phyloP scores from a whole-genome alignment of 2,888 invertebrate genomes.

The Melipona beecheii region DNA sequence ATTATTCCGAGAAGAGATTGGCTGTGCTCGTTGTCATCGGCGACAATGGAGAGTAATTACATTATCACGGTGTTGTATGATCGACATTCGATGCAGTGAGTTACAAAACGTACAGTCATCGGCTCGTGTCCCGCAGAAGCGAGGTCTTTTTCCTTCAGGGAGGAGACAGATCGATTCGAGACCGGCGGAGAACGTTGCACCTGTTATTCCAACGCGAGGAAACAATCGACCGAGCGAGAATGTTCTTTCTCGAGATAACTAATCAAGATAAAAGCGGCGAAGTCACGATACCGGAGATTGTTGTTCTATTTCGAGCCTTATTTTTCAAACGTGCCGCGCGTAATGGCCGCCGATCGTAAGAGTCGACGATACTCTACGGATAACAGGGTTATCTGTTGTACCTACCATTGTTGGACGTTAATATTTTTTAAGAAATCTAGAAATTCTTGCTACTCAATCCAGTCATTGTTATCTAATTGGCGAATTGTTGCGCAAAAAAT shows the following conservation, averaged over 20 bases:
- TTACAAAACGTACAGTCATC: constrained; percentile 56
- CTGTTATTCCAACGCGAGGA: constrained; percentile 46
- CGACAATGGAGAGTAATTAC: constrained; percentile 61
- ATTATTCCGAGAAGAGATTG: constrained; percentile 40
- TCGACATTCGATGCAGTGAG: constrained; percentile 53
- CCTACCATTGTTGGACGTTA: too few species aligned
- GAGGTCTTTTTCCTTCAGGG: constrained; percentile 34
- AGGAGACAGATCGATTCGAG: constrained; percentile 49
- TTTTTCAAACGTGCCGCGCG: constrained; percentile 42
- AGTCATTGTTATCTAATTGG: not conserved
- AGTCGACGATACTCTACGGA: constrained; percentile 38
- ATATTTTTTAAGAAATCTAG: not conserved
- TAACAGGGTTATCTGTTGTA: not conserved
- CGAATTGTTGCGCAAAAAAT: not conserved
- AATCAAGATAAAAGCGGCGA: constrained; percentile 39
- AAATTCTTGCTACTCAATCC: not conserved
- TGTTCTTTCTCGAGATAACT: constrained; percentile 62
- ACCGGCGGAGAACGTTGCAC: constrained; percentile 45
- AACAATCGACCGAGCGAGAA: constrained; percentile 49
- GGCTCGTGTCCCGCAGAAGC: constrained; percentile 57
- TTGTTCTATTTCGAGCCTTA: constrained; percentile 28
- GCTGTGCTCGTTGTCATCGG: constrained; percentile 33
- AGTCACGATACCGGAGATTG: constrained; percentile 21
- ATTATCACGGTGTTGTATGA: constrained; percentile 54
- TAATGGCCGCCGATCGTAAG: constrained; percentile 35